Evolutionary conservation across 2,888 invertebrate genomes (phyloP), one percentile per base, ranked within the genome.

Genomic region (Sarcophaga caerulescens): DNA sequence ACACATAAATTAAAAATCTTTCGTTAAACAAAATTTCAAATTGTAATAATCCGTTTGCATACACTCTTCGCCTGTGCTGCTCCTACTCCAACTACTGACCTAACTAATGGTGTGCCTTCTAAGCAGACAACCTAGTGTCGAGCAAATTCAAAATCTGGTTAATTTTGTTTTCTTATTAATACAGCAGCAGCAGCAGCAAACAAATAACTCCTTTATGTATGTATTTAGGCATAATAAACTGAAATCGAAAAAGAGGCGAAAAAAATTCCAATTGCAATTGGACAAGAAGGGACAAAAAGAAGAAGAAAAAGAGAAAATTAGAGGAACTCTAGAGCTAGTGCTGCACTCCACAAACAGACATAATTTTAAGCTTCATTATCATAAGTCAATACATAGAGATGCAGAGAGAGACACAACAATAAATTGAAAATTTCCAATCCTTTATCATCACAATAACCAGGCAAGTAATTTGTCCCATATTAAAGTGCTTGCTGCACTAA

Each of bases 291-390:
- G 8, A 57, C 35, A 75, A 57, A 17, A 68, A 65, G 66, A 66
- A 75, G 77, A 47, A 47, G 3, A 47, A 47, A 47, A 47, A 47
- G 14, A 47, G 47, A 47, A 47, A 4, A 17, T 23, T 19, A 17
- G 17, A 52, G 17, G 25, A 25, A 25, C 45, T 21, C 10, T 69
- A 45, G 5, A 69, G 62, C 47, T 12, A 12, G 14, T 47, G 14
- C 10, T 47, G 14, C 47, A 47, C n/a, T 83, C 17, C 45, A 75
- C 47, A 25, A 25, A 74, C 84, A 86, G 84, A 86, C 84, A 84
- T 86, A 86, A 86, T 86, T 86, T 86, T 78, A 81, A 78, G 84
- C 84, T 86, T 86, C 81, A 86, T 86, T 86, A 86, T 86, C 86
- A 86, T 86, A 86, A 86, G 86, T 86, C 86, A 86, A 86, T 86